A percentile compares a stretch with the other conserved stretches of the same genome.
Conservation (phyloP, 2,888 invertebrate genomes). For the Elysia crispata region DNA sequence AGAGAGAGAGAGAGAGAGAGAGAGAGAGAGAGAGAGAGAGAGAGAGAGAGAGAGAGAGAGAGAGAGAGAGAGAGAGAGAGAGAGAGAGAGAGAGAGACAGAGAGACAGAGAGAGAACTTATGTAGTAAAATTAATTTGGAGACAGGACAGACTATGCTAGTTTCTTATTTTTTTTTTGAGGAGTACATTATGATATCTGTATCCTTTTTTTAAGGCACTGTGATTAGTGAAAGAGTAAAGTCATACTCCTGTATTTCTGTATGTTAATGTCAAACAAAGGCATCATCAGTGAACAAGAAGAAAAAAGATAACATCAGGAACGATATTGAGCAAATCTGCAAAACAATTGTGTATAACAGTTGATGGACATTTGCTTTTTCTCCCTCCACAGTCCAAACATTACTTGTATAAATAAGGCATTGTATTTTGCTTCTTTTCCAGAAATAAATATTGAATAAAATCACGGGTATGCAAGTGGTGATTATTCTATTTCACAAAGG, state of each 20-base stretch:
- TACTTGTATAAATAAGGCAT: no score
- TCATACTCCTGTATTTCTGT: neutral
- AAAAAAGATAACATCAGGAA: neutral
- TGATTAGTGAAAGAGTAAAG: neutral
- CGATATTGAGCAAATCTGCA: neutral
- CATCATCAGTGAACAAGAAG: neutral
- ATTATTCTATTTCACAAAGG: no score
- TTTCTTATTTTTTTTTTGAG: no score
- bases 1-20: conserved; percentile 15
- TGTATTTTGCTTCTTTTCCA: no score
- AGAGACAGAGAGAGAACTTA: neutral
- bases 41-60: conserved; percentile 22
- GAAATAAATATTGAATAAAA: no score
- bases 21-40: conserved; percentile 5
- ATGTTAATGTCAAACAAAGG: neutral
- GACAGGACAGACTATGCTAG: no score
- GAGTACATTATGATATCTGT: no score
- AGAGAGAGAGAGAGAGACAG: conserved; percentile 1
- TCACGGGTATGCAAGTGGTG: no score
- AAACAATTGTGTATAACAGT: no score
- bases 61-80: conserved; percentile 16
- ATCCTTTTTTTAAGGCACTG: no score
- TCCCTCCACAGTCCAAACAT: no score
- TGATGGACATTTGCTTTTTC: no score
- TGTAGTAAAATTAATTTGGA: neutral